phyloP scores from a whole-genome alignment of 2,797 vertebrate genomes.

The Sebastes kiyomatsui region DNA sequence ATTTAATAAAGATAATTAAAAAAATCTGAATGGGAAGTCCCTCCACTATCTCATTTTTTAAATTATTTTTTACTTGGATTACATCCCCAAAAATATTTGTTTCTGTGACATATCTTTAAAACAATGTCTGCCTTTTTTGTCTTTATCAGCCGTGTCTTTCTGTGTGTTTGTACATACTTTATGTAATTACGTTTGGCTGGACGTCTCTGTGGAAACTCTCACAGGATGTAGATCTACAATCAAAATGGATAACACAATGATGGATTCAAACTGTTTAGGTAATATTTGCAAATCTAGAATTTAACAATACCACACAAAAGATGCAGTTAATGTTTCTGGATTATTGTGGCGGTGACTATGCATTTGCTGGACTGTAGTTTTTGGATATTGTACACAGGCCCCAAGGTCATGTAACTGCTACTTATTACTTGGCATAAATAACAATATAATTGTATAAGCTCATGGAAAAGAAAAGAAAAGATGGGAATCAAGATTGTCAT shows the following conservation, averaged over 20 bases:
- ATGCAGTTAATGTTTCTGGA: background rate
- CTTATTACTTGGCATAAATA: background rate
- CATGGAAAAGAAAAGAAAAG: background rate
- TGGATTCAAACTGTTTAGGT: background rate
- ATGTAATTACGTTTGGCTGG: constrained; percentile 22
- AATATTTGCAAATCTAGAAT: background rate
- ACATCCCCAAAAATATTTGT: constrained; percentile 17
- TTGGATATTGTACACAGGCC: background rate
- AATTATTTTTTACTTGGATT: background rate
- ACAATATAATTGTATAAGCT: background rate
- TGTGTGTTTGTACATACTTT: constrained; percentile 42
- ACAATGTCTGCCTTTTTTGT: constrained; percentile 60
- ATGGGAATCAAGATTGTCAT: background rate
- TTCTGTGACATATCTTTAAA: constrained; percentile 26
- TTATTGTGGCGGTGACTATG: background rate
- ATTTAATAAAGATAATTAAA: background rate
- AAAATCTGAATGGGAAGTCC: background rate
- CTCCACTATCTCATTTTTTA: background rate
- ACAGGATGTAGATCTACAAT: background rate
- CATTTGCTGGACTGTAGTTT: background rate
- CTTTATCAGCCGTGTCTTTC: constrained; percentile 50
- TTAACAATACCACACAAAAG: background rate
- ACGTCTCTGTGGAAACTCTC: constrained; percentile 1
- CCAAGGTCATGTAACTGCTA: background rate
- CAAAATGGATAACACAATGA: background rate